Evolutionary conservation across 2,113 vertebrate species (phyloP).

Genomic region (Leiothrix lutea): DNA sequence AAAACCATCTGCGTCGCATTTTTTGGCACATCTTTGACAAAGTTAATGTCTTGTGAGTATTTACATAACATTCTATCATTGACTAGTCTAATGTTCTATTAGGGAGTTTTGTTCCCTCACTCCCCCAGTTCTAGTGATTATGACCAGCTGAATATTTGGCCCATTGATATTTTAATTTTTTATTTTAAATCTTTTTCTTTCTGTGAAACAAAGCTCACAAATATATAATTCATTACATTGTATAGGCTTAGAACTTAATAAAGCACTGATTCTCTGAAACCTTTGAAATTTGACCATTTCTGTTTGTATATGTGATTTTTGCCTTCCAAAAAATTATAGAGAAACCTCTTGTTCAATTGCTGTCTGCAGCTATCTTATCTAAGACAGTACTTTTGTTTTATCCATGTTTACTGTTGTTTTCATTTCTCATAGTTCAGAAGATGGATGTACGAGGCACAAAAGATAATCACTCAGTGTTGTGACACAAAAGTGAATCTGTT

Average conservation of each 20-base stretch:
- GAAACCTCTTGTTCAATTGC: not conserved
- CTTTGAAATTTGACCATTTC: not conserved
- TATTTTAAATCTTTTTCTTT: not conserved
- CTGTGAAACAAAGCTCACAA: not conserved
- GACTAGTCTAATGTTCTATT: not conserved
- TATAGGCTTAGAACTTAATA: not conserved
- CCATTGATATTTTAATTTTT: not conserved
- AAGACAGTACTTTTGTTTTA: not conserved
- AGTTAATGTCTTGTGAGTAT: not conserved
- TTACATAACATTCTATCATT: not conserved
- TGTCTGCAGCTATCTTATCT: not conserved
- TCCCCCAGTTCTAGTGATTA: not conserved
- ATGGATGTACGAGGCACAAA: not conserved
- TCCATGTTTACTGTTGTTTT: slow-evolving; percentile 12
- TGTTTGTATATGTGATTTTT: not conserved
- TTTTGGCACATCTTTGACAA: not conserved
- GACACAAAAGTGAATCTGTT: not conserved
- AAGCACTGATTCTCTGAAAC: not conserved
- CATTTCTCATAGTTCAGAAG: not conserved
- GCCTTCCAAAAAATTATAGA: not conserved
- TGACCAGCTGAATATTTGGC: not conserved
- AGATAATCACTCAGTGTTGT: not conserved
- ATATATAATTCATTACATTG: not conserved
- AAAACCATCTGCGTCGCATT: not conserved
- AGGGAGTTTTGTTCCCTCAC: not conserved